Base-by-base conservation (phyloP, 2,888 invertebrate genomes). In the Pristionchus japonicus region DNA sequence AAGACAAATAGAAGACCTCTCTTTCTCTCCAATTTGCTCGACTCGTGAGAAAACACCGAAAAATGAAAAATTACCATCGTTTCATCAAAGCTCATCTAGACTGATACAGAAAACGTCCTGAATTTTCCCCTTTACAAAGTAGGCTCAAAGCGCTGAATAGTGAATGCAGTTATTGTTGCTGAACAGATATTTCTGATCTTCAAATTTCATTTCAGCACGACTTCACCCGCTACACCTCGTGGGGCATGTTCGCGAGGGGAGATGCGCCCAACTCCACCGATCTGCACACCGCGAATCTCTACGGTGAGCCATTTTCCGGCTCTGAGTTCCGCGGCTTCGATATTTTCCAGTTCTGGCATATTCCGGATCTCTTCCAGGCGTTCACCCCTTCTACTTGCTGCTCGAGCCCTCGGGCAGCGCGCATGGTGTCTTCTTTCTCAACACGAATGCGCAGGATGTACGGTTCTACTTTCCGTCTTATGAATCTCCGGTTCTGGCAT, bases 241-340 rank as follows among this genome's bases (percentile, higher is more conserved):
- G 94, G 94, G 91, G 91, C 37, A 92, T 94, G 92, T 91, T 92
- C 31, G 90, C 93, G 3, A 88, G 93, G n/a, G 94, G 94, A 80
- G 90, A 93, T 49, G 90, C 91, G 0, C 93, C 94, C 34, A 89
- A 93, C 64, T 91, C 92, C 4, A 88, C 64, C 17, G 86, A 86
- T 6, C 84, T 90, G 0, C 91, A 92, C 52, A 90, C 91, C 9
- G 87, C 89, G 86, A 94, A 94, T 88, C 90, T 93, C 20, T 94
- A 94, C 83, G 94, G 93, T 91, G 87, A 6, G n/a, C n/a, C n/a
- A n/a, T n/a, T n/a, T n/a, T n/a, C n/a, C n/a, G n/a, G n/a, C n/a
- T n/a, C n/a, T 91, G 87, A 6, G n/a, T n/a, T n/a, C n/a, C n/a
- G n/a, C 20, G 57, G 37, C 31, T 37, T 11, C 17, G 17, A 20